Conservation (phyloP, 2,797 vertebrate genomes). For the Pyrocephalus nanus region DNA sequence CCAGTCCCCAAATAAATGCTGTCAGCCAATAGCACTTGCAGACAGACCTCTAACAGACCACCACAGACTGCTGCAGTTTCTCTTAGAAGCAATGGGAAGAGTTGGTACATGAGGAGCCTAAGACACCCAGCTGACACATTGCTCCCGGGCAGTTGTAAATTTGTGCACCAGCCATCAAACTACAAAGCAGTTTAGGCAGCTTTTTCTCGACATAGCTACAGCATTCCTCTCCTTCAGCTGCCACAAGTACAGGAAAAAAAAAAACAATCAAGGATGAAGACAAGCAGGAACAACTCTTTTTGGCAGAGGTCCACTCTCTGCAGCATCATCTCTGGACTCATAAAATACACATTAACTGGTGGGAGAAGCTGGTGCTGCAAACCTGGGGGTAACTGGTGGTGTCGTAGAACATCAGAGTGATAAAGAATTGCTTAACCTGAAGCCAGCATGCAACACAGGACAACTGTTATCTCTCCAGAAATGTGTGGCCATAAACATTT, state of each 20-base stretch:
- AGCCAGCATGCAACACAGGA: constrained; percentile 4
- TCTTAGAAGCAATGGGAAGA: neutral
- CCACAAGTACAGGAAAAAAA: neutral
- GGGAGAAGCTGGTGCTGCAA: neutral
- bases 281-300: constrained; percentile 27
- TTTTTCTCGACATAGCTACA: neutral
- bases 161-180: neutral
- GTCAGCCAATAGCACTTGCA: neutral
- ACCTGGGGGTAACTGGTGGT: neutral
- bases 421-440: constrained; percentile 28
- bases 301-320: constrained; percentile 8
- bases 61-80: neutral
- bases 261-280: neutral
- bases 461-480: neutral
- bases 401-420: neutral
- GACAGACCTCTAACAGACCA: neutral
- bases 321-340: neutral
- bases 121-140: neutral
- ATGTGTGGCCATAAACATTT: neutral
- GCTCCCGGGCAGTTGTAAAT: neutral
- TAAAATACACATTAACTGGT: constrained; percentile 45
- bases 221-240: neutral
- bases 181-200: neutral
- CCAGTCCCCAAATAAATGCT: neutral
- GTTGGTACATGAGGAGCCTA: neutral